Percentiles rank a stretch among this genome's conserved stretches.
Conservation (phyloP, 92 coral and sea anemone species). For the Ricordea florida region DNA sequence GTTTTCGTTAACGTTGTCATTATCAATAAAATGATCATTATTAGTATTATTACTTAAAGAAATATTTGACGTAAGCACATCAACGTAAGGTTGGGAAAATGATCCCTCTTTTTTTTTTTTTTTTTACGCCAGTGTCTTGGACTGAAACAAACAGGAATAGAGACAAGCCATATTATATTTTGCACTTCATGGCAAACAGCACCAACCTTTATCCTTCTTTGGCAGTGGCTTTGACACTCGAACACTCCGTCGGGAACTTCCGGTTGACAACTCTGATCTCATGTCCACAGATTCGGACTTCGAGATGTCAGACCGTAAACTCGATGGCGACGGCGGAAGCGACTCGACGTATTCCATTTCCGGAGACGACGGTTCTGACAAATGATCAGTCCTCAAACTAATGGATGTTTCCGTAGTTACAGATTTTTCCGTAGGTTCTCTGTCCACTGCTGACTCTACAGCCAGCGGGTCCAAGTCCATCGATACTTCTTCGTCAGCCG, state of each 20-base stretch:
- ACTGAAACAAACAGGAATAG: no score
- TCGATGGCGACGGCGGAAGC: conserved; percentile 72
- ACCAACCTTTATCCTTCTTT: conserved; percentile 26
- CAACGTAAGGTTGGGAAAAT: no score
- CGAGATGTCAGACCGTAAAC: conserved; percentile 71
- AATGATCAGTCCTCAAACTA: conserved; percentile 21
- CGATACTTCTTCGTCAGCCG: background rate
- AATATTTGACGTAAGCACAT: background rate
- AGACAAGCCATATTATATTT: no score
- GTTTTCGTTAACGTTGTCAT: no score
- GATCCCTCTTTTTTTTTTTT: no score
- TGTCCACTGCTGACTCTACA: conserved; percentile 12
- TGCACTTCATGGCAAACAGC: background rate
- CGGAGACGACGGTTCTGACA: conserved; percentile 53
- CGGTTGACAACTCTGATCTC: conserved; percentile 67
- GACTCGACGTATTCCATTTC: conserved; percentile 69
- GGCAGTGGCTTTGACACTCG: conserved; percentile 25
- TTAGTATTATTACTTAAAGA: no score
- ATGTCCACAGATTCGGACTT: conserved; percentile 62
- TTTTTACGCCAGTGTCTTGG: no score
- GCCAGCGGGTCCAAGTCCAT: conserved; percentile 10
- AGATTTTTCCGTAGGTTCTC: background rate
- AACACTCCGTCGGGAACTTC: conserved; percentile 16
- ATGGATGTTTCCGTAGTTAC: conserved; percentile 14
- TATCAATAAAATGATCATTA: no score